Evolutionary conservation across 2,797 vertebrate species (phyloP), one percentile per base, ranked within the genome.

Genomic region (Heteromormyrus szaboi): DNA sequence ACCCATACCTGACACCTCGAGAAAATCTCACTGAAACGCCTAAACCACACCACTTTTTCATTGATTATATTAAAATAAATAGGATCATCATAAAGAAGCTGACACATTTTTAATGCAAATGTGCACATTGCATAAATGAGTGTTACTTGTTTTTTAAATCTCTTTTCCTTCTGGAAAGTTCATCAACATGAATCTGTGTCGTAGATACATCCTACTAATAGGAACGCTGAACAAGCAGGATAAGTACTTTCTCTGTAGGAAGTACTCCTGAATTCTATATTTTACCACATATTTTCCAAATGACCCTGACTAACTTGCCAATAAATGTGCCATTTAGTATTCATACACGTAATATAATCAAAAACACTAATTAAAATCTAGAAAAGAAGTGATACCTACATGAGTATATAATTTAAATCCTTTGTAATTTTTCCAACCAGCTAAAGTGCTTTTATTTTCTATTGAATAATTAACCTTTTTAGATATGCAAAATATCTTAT

Each of bases 91-190:
- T 72, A 48, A 29, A 46, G 25, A 33, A 89, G 65, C 84, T 85
- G 50, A 56, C 83, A 85, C 44, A 86, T 89, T 37, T 85, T 48
- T 41, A 50, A 89, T 89, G 88, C 59, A 85, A 89, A 86, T 54
- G n/a, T 76, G 72, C 51, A 44, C 59, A 54, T 76, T 48, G n/a
- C 88, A 85, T 46, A 51, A 48, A 33, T 84, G 59, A 85, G 50
- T 62, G 59, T 89, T 85, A 8, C 19, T 68, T 87, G 48, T 50
- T 48, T 89, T 85, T 41, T n/a, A 86, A 37, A 56, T 46, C 25
- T 54, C 6, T 84, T 88, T 85, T 65, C 51, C 29, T 19, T 56
- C 19, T 56, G 33, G 88, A 12, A 72, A 83, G 54, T 44, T 48
- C 53, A 48, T 41, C 76, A 37, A 62, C 56, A 53, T 85, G n/a